Evolutionary conservation across 2,888 invertebrate genomes (phyloP).

Genomic region (Parascotia fuliginaria): DNA sequence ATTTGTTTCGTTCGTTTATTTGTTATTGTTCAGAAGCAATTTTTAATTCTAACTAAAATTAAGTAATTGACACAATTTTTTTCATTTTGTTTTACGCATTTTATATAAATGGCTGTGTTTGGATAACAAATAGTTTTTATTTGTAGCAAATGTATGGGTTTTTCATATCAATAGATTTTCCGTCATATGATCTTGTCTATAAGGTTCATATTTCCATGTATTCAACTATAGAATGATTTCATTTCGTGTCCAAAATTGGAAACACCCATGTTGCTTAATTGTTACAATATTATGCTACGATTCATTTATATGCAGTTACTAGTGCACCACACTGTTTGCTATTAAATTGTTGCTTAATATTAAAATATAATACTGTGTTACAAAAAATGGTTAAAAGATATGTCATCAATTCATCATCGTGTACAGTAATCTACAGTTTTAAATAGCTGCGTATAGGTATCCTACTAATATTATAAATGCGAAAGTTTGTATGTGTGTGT

Average conservation of each 20-base stretch:
- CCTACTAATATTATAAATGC: no score
- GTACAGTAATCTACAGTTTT: no score
- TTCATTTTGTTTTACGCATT: not conserved
- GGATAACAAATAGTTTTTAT: not conserved
- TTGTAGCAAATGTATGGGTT: not conserved
- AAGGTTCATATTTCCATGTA: not conserved
- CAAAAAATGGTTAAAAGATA: no score
- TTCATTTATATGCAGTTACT: not conserved
- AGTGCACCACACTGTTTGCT: not conserved
- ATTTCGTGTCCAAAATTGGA: constrained; percentile 1
- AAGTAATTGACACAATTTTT: not conserved
- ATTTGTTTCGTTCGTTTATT: not conserved
- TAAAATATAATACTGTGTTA: no score
- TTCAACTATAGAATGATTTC: constrained; percentile 1
- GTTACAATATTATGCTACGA: not conserved
- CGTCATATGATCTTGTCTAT: not conserved
- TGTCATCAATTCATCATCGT: no score
- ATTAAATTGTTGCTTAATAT: not conserved
- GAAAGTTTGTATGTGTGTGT: no score
- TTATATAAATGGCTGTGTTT: not conserved
- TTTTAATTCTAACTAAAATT: not conserved
- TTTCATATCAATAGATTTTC: not conserved
- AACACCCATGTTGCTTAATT: not conserved
- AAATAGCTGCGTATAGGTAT: no score
- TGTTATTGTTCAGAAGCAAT: not conserved